Percentiles rank a stretch among this genome's conserved stretches.
Conservation (phyloP, 2,797 vertebrate genomes). For the Acanthis flammea region DNA sequence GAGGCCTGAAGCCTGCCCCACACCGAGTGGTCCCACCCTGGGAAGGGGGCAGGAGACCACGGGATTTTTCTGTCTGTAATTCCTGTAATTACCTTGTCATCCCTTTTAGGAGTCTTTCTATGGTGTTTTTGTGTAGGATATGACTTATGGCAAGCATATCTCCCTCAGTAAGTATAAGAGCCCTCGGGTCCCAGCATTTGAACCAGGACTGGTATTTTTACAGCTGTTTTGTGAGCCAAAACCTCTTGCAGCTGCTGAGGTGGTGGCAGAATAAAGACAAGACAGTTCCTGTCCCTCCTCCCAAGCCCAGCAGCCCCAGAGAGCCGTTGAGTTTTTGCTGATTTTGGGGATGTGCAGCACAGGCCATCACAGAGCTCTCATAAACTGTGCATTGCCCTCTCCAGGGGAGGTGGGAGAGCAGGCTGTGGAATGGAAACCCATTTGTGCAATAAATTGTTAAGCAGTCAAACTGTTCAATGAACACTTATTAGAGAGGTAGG, state of each 20-base stretch:
- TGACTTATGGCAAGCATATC: neutral
- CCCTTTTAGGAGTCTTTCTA: neutral
- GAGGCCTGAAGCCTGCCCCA: neutral
- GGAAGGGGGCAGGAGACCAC: neutral
- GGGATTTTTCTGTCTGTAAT: conserved; percentile 23
- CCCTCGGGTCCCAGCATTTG: neutral
- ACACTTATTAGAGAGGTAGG: neutral
- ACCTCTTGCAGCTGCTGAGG: conserved; percentile 35
- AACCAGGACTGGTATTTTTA: conserved; percentile 45
- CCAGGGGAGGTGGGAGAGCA: conserved; percentile 4
- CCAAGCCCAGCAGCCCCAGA: neutral
- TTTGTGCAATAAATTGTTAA: conserved; percentile 49
- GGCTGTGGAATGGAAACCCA: conserved; percentile 25
- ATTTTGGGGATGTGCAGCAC: neutral
- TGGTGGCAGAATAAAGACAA: conserved; percentile 44
- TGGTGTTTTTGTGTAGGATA: conserved; percentile 20
- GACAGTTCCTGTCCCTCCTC: conserved; percentile 2
- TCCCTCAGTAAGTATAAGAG: neutral
- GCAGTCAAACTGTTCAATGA: conserved; percentile 12
- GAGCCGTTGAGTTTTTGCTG: neutral
- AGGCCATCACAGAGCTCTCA: neutral
- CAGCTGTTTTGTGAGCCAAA: conserved; percentile 46
- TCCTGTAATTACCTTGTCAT: neutral
- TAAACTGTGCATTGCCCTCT: neutral
- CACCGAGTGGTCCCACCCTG: neutral